Evolutionary conservation across 2,888 invertebrate species (phyloP).

Genomic region (Furcula furcula): DNA sequence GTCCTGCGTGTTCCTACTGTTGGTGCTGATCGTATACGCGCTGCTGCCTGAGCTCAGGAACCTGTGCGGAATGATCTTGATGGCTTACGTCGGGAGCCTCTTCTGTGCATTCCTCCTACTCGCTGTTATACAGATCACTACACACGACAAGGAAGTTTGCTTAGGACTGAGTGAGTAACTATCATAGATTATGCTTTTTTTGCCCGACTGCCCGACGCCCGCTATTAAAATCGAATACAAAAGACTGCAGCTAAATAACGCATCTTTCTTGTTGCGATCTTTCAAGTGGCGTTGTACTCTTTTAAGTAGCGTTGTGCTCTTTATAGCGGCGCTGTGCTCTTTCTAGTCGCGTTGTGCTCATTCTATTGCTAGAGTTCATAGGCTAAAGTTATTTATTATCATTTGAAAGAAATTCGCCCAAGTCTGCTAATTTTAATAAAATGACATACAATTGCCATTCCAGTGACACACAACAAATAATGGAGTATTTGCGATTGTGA

Average conservation of each 20-base stretch:
- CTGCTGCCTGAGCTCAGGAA: slow-evolving; percentile 8
- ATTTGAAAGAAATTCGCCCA: no score
- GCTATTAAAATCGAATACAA: background rate
- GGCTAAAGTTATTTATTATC: no score
- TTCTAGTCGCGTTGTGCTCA: no score
- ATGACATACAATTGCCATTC: no score
- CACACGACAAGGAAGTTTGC: slow-evolving; percentile 21
- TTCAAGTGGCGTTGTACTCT: background rate
- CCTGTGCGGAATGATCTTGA: slow-evolving; percentile 7
- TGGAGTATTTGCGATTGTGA: no score
- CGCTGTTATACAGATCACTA: slow-evolving; percentile 34
- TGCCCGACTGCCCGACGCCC: background rate
- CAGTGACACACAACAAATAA: no score
- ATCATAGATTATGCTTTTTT: background rate
- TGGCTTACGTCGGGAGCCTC: slow-evolving; percentile 42
- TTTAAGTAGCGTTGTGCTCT: no score
- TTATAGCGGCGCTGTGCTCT: no score
- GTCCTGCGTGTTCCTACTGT: slow-evolving; percentile 2
- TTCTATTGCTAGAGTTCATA: no score
- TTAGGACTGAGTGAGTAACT: slow-evolving; percentile 41
- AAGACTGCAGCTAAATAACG: background rate
- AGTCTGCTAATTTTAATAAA: no score
- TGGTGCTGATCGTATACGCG: slow-evolving; percentile 11
- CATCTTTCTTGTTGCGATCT: background rate
- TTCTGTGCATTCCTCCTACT: slow-evolving; percentile 46